Conservation (phyloP, 2,797 vertebrate genomes). For the Sciurus vulgaris region DNA sequence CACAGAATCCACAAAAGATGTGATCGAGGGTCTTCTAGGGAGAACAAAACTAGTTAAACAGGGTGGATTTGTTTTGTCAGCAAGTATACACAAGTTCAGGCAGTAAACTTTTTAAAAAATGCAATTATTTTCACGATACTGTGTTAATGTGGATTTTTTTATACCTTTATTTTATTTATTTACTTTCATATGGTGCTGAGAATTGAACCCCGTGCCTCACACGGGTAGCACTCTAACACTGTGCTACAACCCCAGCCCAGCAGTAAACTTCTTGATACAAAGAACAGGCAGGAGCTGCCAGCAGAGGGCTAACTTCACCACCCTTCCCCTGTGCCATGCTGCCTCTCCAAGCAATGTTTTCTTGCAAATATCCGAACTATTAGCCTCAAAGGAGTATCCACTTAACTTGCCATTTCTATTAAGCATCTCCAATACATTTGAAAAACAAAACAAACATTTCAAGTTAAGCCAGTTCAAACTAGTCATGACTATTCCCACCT, state of each 20-base stretch:
- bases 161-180: too few species aligned
- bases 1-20: neutral
- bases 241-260: too few species aligned
- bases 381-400: neutral
- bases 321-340: neutral
- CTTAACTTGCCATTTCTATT: neutral
- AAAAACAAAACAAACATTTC: neutral
- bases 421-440: neutral
- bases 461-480: slow-evolving; percentile 33
- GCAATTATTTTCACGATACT: too few species aligned
- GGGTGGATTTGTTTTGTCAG: neutral
- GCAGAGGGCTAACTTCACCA: neutral
- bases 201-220: too few species aligned
- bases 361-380: neutral
- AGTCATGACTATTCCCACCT: neutral
- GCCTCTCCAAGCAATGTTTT: neutral
- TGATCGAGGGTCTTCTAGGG: neutral
- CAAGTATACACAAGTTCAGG: neutral
- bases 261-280: neutral
- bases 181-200: too few species aligned
- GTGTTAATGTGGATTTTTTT: too few species aligned
- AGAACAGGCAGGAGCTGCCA: neutral
- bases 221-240: too few species aligned
- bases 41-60: neutral
- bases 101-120: neutral